These are phyloP conservation scores for Anguilla anguilla DNA, from an alignment of 2,797 vertebrate species.

Conservation along the genomic window DNA sequence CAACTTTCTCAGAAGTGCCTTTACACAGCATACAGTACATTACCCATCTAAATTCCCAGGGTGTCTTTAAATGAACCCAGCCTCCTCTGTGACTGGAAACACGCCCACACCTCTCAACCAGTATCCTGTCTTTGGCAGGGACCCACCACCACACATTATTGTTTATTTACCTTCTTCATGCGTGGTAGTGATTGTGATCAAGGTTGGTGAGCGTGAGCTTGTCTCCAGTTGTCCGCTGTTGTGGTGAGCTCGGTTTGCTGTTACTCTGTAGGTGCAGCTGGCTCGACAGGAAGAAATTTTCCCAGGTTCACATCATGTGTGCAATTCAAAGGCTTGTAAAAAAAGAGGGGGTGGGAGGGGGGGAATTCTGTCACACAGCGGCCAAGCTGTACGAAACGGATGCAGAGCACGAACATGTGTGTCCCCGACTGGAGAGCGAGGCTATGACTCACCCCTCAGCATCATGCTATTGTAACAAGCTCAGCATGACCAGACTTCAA, in stretches of 20 bases:
- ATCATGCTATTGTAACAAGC: neutral
- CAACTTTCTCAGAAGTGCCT: neutral
- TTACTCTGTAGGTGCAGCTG: slow-evolving; percentile 38
- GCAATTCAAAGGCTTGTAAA: slow-evolving; percentile 49
- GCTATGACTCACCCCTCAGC: slow-evolving; percentile 50
- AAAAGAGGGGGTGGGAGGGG: neutral
- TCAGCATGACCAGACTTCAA: neutral
- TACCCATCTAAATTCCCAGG: neutral
- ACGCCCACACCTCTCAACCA: neutral
- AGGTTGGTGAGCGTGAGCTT: neutral
- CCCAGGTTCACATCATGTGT: slow-evolving; percentile 36
- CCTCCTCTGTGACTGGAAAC: neutral
- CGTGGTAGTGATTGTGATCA: neutral
- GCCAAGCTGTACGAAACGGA: neutral
- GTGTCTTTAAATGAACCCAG: neutral
- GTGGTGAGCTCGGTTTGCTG: neutral
- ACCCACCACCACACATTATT: neutral
- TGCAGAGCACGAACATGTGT: slow-evolving; percentile 41
- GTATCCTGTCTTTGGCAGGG: neutral
- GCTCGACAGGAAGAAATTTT: slow-evolving; percentile 47
- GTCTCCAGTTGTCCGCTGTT: neutral
- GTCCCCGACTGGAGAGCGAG: slow-evolving; percentile 55
- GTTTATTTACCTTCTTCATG: neutral
- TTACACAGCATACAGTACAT: neutral
- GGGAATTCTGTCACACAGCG: slow-evolving; percentile 46